Evolutionary conservation across 2,113 vertebrate genomes (phyloP), one percentile per base, ranked within the genome.

Genomic region (Phyllostomus discolor): DNA sequence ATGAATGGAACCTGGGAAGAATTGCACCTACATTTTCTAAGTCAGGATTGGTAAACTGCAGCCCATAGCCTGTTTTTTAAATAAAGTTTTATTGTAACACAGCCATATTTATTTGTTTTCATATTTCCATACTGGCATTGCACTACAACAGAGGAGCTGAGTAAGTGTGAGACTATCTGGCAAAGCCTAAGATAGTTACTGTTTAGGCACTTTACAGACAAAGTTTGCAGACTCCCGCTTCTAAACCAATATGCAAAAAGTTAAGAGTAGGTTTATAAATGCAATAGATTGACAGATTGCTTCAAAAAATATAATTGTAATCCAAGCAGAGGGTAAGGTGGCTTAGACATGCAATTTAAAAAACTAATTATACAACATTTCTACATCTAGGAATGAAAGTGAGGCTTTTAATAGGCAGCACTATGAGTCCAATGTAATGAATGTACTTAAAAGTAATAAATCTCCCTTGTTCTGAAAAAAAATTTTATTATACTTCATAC

Each of bases 61-160:
- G 20, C 72, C 46, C 20, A 33, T 11, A 10, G 9, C 7, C 14
- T 57, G 33, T 28, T 50, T 64, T 90, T n/a, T 86, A 64, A 94
- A 33, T 91, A 16, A 96, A 81, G 78, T 91, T 94, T 79, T 95
- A 69, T 91, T 81, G n/a, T n/a, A 41, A 72, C 85, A 64, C 50
- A 52, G 86, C 11, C 76, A 4, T 0, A 0, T 15, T 70, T n/a
- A 3, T 28, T 26, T 48, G 5, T 43, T 33, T 10, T 6, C 22
- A 1, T 26, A 31, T 33, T 33, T 16, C 8, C 19, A 2, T 26
- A 22, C 43, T 80, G 12, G 15, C 69, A 19, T 80, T 19, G 54
- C 5, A 9, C 54, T 15, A 2, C 8, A 22, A 5, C 10, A 31
- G 10, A 11, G 12, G 3, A 88, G 9, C 72, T 52, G 15, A 57